A percentile compares a stretch with the other conserved stretches of the same genome.
phyloP scores from a whole-genome alignment of 2,888 invertebrate genomes.

The Xestia rhomboidea region DNA sequence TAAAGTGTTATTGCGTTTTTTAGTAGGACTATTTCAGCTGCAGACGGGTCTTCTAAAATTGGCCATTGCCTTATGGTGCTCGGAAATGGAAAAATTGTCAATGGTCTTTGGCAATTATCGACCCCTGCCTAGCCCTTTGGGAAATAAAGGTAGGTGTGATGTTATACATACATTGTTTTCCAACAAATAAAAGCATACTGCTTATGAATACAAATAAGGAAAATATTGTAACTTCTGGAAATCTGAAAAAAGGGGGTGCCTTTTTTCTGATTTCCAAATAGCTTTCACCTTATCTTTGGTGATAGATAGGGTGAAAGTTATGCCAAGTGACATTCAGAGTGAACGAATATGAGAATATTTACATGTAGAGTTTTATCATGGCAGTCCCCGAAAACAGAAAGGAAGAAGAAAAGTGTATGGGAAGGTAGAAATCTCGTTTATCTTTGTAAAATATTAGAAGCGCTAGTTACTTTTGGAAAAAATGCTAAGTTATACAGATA shows the following conservation, averaged over 20 bases:
- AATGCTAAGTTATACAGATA: background rate
- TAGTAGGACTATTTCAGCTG: conserved; percentile 15
- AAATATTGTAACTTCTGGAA: background rate
- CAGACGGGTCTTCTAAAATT: conserved; percentile 21
- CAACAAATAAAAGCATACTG: background rate
- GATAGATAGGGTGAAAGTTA: background rate
- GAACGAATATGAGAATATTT: conserved; percentile 1
- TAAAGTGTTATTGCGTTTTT: conserved; percentile 47
- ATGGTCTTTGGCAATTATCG: conserved; percentile 23
- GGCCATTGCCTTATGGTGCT: background rate
- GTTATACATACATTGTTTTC: conserved; percentile 3
- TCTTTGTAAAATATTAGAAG: background rate
- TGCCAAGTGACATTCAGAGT: background rate
- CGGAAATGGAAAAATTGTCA: conserved; percentile 8
- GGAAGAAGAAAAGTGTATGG: background rate
- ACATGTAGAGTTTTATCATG: background rate
- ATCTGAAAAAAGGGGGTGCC: background rate
- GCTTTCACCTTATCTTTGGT: background rate
- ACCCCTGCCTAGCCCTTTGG: conserved; percentile 5
- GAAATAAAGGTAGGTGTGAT: conserved; percentile 27
- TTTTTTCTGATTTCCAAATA: background rate
- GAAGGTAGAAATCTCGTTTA: conserved; percentile 8
- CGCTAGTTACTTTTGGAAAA: background rate
- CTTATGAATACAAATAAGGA: background rate
- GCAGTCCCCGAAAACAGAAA: background rate